Conservation (phyloP, 2,797 vertebrate species). For the Myoxocephalus aenaeus region DNA sequence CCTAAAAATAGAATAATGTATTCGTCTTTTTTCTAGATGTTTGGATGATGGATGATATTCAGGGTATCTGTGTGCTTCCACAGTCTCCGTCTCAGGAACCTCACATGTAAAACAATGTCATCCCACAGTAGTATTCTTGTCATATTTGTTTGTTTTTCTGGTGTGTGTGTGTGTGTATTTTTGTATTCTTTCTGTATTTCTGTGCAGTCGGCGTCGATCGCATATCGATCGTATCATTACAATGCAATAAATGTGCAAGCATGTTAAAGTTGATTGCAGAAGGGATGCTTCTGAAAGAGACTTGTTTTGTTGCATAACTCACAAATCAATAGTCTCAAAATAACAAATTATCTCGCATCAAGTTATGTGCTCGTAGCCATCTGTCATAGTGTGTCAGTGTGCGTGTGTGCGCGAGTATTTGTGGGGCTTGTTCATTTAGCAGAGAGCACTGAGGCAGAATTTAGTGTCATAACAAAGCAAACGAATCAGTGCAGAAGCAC, state of each 20-base stretch:
- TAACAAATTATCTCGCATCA: conserved; percentile 70
- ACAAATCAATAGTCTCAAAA: conserved; percentile 69
- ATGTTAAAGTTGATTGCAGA: conserved; percentile 53
- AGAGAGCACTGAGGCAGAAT: conserved; percentile 49
- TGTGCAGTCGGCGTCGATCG: conserved; percentile 55
- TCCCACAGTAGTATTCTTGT: conserved; percentile 36
- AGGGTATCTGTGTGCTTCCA: conserved; percentile 24
- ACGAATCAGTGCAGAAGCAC: conserved; percentile 51
- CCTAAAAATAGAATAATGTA: conserved; percentile 70
- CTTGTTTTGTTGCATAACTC: conserved; percentile 61
- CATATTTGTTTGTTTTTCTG: conserved; percentile 44
- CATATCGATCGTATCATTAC: conserved; percentile 63
- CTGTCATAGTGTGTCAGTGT: conserved; percentile 47
- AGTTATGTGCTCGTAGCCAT: conserved; percentile 52
- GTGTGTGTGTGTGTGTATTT: conserved; percentile 4
- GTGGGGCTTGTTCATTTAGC: conserved; percentile 55
- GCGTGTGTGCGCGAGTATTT: not conserved
- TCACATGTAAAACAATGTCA: conserved; percentile 57
- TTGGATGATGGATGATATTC: conserved; percentile 73
- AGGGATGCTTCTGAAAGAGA: conserved; percentile 55
- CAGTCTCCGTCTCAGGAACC: conserved; percentile 29
- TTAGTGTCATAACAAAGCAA: conserved; percentile 65
- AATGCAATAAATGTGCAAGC: conserved; percentile 48
- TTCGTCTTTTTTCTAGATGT: conserved; percentile 48
- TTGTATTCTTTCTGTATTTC: conserved; percentile 31